Evolutionary conservation across 2,888 invertebrate species (phyloP), one percentile per base, ranked within the genome.

Genomic region (Cosmia pyralina): DNA sequence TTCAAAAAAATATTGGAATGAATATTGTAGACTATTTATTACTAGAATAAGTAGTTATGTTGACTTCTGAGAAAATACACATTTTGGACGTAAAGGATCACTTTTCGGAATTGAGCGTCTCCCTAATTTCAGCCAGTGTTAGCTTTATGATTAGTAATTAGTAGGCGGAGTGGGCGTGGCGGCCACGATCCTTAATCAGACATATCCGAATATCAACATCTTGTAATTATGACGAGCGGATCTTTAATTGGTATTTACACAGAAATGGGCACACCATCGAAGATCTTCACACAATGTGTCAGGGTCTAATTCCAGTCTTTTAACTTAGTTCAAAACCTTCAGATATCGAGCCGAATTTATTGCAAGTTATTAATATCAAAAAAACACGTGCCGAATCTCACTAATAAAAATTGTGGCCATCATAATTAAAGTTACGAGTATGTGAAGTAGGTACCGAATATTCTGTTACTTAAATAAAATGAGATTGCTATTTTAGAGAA

Each of bases 191-290:
- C 46, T 4, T 60, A 75, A 68, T 52, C 19, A 38, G 2, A 34
- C 13, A 48, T 44, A 69, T 59, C 22, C n/a, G 1, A 46, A 52
- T 17, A 22, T 46, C 6, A 46, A 22, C 0, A 53, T 34, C 59
- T 53, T 77, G 48, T 78, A 44, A 78, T 70, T 55, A 78, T 55
- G 28, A 13, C 22, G 4, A 34, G 19, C 46, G 2, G 22, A 77
- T 34, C 19, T 48, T n/a, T 60, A 78, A 70, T 78, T 55, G n/a
- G 8, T 48, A 41, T 77, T 77, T 59, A 17, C 38, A 38, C 38
- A 38, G 6, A 38, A 5, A 4, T 38, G 4, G 0, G 38, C 5
- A 10, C 6, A 34, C 8, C 34, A 19, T 34, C 22, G 34, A 13
- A 68, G 44, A 41, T 11, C 15, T 67, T 44, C 22, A n/a, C 4